Percentiles rank a stretch among this genome's conserved stretches.
Evolutionary conservation across 2,888 invertebrate species (phyloP).

Genomic region (Oasisia sp.): DNA sequence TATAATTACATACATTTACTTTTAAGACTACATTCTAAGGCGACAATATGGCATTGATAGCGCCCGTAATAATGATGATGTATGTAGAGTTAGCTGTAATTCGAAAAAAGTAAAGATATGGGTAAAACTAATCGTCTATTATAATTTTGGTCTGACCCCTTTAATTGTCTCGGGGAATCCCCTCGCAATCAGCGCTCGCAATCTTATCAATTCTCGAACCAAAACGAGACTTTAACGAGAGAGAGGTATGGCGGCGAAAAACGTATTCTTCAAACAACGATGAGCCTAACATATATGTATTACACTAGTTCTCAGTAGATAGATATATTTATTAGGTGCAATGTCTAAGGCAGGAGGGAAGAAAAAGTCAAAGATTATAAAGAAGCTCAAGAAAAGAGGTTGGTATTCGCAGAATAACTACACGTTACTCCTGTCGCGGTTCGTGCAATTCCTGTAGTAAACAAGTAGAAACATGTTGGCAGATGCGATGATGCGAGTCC

Average conservation of each 20-base stretch:
- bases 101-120: not conserved
- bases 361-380: slow-evolving; percentile 8
- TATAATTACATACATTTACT: not conserved
- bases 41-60: not conserved
- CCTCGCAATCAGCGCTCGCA: not conserved
- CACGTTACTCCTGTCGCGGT: not conserved
- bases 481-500: not conserved
- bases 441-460: not conserved
- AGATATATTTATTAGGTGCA: not conserved
- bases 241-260: not conserved
- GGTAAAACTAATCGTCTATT: not conserved
- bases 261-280: not conserved
- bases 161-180: not conserved
- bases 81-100: not conserved
- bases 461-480: not conserved
- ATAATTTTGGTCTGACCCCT: not conserved
- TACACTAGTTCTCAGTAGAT: not conserved
- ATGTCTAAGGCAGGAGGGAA: not conserved
- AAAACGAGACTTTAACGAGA: not conserved
- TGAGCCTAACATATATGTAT: not conserved
- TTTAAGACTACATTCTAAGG: not conserved
- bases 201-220: not conserved
- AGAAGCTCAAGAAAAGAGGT: slow-evolving; percentile 17
- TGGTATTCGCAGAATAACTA: not conserved
- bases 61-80: not conserved